Evolutionary conservation across 2,113 vertebrate species (phyloP).

Genomic region (Tachuris rubrigastra): DNA sequence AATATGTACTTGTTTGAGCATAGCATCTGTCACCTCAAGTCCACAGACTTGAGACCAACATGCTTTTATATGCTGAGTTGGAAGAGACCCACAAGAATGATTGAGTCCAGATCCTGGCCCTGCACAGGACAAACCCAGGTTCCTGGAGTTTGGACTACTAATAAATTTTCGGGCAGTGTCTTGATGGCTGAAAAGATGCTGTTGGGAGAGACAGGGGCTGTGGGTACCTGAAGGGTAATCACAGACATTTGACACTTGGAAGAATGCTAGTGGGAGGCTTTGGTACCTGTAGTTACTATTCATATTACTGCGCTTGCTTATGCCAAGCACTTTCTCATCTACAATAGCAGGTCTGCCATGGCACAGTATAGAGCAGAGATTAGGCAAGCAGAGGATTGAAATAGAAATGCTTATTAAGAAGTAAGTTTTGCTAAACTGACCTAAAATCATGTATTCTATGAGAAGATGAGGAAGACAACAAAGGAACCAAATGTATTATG

Average conservation of each 20-base stretch:
- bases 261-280: background rate
- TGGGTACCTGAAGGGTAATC: background rate
- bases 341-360: background rate
- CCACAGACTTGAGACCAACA: background rate
- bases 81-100: background rate
- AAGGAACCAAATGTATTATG: background rate
- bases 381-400: background rate
- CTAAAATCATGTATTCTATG: background rate
- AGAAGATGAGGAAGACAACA: background rate
- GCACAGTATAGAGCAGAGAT: background rate
- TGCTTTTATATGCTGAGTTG: background rate
- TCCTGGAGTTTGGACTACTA: background rate
- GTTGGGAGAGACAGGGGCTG: background rate
- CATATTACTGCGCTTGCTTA: background rate
- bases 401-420: background rate
- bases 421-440: background rate
- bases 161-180: background rate
- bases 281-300: background rate
- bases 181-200: background rate
- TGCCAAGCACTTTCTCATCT: constrained; percentile 16
- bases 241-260: background rate
- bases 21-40: background rate
- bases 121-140: background rate
- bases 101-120: background rate
- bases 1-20: background rate